Base-by-base conservation (phyloP, 2,113 vertebrate genomes). In the Caretta caretta region DNA sequence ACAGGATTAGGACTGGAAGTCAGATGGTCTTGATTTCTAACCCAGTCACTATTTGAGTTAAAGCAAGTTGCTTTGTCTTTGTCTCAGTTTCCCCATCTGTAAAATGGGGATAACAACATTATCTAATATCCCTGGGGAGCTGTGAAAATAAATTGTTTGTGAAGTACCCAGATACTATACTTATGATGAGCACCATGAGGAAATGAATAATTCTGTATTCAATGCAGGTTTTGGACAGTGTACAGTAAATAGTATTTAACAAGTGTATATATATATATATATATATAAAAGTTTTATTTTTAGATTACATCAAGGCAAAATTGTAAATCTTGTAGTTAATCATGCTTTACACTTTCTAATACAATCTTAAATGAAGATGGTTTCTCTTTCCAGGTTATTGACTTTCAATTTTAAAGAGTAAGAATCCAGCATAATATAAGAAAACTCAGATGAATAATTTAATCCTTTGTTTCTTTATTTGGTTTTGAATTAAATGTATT, bases 371-470 rank as follows among this genome's bases (percentile, higher is more conserved):
- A 2, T 86, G 11, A 93, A 5, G 85, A 80, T 31, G 10, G 2
- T 14, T 92, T 97, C 54, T 25, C 62, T 92, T 96, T 95, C 24
- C 78, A 35, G 5, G 62, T 95, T 83, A 89, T 94, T 94, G 88
- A 88, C 25, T 94, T 96, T 83, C 24, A 81, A 62, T 85, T 97
- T 96, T 95, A 62, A 57, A 89, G 69, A 42, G 27, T 38, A 85
- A 27, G 78, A 96, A 38, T 16, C n/a, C 29, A 95, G 72, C 82
- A 94, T 83, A 94, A 93, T 80, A 85, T 31, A 86, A 96, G 20
- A 1, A 93, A 80, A 87, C 91, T 25, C 22, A 94, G 16, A 5
- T n/a, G 3, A 96, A 90, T 14, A 83, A 80, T 19, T 86, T 86
- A 75, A 57, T 79, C 53, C 72, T 80, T 72, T 93, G 10, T 90